These are phyloP conservation scores for Myxocyprinus asiaticus DNA, from an alignment of 2,113 vertebrate species.

Conservation along the genomic window DNA sequence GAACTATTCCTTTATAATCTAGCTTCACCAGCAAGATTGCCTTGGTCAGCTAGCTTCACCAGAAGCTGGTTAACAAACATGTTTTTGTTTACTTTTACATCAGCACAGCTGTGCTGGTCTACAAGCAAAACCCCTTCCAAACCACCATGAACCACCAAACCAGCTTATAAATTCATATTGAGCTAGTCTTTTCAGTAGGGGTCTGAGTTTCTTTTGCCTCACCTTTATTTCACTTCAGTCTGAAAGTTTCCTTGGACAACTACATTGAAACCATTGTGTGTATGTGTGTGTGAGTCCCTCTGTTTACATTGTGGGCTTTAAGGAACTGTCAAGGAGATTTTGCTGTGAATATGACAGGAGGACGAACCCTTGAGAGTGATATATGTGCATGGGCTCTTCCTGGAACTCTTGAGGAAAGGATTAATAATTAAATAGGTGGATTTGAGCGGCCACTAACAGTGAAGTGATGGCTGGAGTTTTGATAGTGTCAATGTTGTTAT, in stretches of 20 bases:
- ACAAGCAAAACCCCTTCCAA: no score
- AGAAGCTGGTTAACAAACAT: no score
- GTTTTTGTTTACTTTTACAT: no score
- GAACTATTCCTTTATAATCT: no score
- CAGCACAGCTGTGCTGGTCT: no score
- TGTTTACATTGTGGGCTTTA: constrained; percentile 57
- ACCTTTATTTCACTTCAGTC: constrained; percentile 21
- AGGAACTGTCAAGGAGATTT: constrained; percentile 69
- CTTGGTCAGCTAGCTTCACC: no score
- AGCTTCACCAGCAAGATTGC: no score
- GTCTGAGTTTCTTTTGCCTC: neutral
- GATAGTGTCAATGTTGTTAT: constrained; percentile 57
- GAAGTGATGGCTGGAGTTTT: constrained; percentile 58
- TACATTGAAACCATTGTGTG: constrained; percentile 43
- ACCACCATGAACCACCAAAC: no score
- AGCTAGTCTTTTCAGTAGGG: neutral
- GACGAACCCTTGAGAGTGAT: constrained; percentile 51
- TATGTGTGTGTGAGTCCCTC: constrained; percentile 59
- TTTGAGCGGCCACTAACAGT: constrained; percentile 59
- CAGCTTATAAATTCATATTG: no score
- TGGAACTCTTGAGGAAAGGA: constrained; percentile 58
- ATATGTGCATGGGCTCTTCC: constrained; percentile 51
- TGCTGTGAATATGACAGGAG: constrained; percentile 64
- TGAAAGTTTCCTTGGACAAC: constrained; percentile 42
- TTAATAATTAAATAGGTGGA: constrained; percentile 72